These are phyloP conservation scores for Xanthorhoe designata DNA, from an alignment of 2,888 invertebrate species.

Conservation along the genomic window DNA sequence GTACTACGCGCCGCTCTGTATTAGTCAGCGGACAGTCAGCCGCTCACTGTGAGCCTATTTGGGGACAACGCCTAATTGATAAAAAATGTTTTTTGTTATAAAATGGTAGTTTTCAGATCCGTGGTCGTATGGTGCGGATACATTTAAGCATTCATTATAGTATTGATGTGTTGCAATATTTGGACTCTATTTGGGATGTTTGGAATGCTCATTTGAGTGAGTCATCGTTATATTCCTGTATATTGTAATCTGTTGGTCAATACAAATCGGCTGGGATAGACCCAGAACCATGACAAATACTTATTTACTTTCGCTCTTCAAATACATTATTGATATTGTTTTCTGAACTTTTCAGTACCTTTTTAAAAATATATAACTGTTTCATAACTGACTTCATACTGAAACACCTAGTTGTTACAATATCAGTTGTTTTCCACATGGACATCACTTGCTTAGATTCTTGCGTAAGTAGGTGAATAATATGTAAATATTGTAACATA, in stretches of 20 bases:
- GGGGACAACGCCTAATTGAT: background rate
- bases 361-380: background rate
- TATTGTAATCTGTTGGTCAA: slow-evolving; percentile 1
- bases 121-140: background rate
- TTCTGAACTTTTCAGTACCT: background rate
- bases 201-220: background rate
- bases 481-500: slow-evolving; percentile 56
- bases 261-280: background rate
- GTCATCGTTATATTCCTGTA: slow-evolving; percentile 7
- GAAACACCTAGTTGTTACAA: slow-evolving; percentile 5
- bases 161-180: background rate
- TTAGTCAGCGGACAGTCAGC: too few relatives aligned
- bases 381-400: background rate
- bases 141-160: background rate
- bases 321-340: background rate
- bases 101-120: background rate
- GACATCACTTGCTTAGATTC: slow-evolving; percentile 8
- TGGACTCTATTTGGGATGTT: background rate
- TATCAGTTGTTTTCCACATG: slow-evolving; percentile 1
- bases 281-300: slow-evolving; percentile 4
- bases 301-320: background rate
- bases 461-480: slow-evolving; percentile 13
- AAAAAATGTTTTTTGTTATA: background rate
- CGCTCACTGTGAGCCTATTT: too few relatives aligned
- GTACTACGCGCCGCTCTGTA: too few relatives aligned